A percentile compares a stretch with the other conserved stretches of the same genome.
Evolutionary conservation across 2,797 vertebrate genomes (phyloP).

Genomic region (Eulemur rubriventer): DNA sequence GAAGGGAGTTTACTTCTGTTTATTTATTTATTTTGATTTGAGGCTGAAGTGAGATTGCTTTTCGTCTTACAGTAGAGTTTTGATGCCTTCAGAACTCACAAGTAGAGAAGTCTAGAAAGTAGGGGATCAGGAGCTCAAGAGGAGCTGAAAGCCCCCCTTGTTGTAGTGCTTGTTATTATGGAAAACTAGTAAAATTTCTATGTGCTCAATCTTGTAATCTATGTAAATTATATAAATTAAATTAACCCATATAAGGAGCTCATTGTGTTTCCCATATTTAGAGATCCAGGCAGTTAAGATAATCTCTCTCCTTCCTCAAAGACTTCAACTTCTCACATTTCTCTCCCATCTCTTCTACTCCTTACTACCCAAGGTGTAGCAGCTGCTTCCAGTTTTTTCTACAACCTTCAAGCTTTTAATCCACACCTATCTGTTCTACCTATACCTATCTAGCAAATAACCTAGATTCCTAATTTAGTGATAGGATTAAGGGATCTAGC

Average conservation of each 20-base stretch:
- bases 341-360: background rate
- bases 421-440: background rate
- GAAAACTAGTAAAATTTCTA: background rate
- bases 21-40: background rate
- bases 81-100: background rate
- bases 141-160: background rate
- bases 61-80: background rate
- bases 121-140: background rate
- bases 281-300: background rate
- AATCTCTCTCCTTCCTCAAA: background rate
- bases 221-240: background rate
- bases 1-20: background rate
- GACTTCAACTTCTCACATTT: background rate
- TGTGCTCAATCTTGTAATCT: background rate
- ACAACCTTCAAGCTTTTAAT: background rate
- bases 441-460: background rate
- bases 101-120: background rate
- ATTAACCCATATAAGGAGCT: background rate
- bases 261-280: background rate
- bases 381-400: background rate
- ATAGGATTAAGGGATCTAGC: background rate
- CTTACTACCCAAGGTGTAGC: background rate
- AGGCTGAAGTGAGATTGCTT: background rate
- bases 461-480: conserved; percentile 1
- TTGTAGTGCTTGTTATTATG: background rate